A percentile compares a stretch with the other conserved stretches of the same genome.
Evolutionary conservation across 1,140 invertebrate genomes (phyloP).

Genomic region (Pseudomyrmex sp.): DNA sequence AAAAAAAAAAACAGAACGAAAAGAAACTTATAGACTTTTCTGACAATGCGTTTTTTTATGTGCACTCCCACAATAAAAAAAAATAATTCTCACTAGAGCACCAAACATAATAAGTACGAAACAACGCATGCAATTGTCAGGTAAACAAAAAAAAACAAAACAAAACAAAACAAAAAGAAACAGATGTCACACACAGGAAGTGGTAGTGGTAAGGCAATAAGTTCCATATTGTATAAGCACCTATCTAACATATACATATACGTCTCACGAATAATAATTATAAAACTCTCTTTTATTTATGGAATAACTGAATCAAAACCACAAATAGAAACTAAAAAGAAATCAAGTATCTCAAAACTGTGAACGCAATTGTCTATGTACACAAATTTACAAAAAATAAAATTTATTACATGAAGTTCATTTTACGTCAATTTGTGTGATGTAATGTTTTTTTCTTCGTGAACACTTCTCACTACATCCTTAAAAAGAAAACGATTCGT

Average conservation of each 20-base stretch:
- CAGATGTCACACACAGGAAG: slow-evolving; percentile 70
- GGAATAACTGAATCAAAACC: not conserved
- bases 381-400: no score
- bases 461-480: slow-evolving; percentile 81
- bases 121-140: slow-evolving; percentile 80
- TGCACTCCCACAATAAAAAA: slow-evolving; percentile 60
- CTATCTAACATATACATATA: slow-evolving; percentile 60
- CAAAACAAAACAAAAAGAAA: slow-evolving; percentile 55
- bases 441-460: not conserved
- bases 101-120: slow-evolving; percentile 74
- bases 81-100: slow-evolving; percentile 71
- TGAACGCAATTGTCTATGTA: slow-evolving; percentile 31
- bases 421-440: not conserved
- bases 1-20: slow-evolving; percentile 57
- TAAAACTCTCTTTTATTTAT: not conserved
- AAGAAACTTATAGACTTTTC: slow-evolving; percentile 57
- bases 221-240: slow-evolving; percentile 67
- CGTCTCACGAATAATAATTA: not conserved
- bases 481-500: slow-evolving; percentile 46
- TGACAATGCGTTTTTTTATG: slow-evolving; percentile 54
- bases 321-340: slow-evolving; percentile 1
- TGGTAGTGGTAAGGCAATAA: slow-evolving; percentile 80
- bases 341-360: slow-evolving; percentile 33
- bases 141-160: slow-evolving; percentile 17
- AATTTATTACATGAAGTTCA: not conserved